Conservation (phyloP, 2,888 invertebrate genomes). For the Netelia virgata region DNA sequence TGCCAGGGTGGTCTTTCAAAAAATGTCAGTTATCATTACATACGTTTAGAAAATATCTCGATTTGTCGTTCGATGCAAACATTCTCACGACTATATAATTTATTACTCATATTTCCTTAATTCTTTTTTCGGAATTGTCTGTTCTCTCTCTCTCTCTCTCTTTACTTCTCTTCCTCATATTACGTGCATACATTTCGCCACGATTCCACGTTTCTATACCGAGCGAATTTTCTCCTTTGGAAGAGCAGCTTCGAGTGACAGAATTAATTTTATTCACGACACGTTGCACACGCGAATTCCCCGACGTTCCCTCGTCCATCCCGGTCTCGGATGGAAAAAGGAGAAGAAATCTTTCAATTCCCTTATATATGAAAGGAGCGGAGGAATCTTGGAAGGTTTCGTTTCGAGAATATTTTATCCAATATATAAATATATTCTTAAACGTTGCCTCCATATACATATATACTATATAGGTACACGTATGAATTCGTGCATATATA, state of each 20-base stretch:
- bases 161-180: not conserved
- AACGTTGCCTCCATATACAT: not conserved
- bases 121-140: not conserved
- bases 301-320: constrained; percentile 17
- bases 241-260: constrained; percentile 22
- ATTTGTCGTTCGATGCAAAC: not conserved
- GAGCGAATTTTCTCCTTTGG: constrained; percentile 36
- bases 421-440: not conserved
- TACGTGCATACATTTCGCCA: constrained; percentile 23
- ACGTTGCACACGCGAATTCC: constrained; percentile 58
- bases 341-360: constrained; percentile 50
- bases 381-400: constrained; percentile 53
- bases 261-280: constrained; percentile 65
- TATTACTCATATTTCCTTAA: not conserved
- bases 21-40: too few relatives aligned
- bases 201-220: constrained; percentile 12
- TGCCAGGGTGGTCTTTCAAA: too few relatives aligned
- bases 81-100: not conserved
- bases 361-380: constrained; percentile 42
- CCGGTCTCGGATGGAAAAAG: constrained; percentile 41
- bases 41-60: too few relatives aligned
- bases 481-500: constrained; percentile 26
- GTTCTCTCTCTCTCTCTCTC: not conserved
- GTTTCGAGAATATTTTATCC: constrained; percentile 59
- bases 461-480: constrained; percentile 11